A percentile compares a stretch with the other conserved stretches of the same genome.
Conservation (phyloP, 2,113 vertebrate species). For the Benitochromis conjunctus region DNA sequence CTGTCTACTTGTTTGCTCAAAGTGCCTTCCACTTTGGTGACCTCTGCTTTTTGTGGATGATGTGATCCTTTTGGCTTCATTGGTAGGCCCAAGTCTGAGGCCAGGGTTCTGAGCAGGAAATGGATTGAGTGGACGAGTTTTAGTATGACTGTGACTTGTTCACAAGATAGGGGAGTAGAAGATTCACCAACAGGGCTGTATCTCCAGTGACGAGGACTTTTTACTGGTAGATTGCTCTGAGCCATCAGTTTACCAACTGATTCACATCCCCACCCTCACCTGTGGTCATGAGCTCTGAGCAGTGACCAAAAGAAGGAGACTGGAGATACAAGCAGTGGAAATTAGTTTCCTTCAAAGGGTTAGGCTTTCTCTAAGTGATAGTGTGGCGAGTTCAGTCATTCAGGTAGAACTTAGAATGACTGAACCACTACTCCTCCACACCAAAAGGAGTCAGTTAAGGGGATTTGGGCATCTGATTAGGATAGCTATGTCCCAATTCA, state of each 20-base stretch:
- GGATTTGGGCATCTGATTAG: background rate
- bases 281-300: background rate
- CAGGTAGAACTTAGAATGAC: background rate
- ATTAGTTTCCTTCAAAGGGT: background rate
- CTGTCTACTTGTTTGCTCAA: background rate
- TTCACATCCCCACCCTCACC: background rate
- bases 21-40: background rate
- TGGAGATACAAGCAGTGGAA: background rate
- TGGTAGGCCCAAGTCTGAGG: background rate
- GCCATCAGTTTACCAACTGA: background rate
- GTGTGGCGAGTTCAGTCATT: fast-evolving
- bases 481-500: no score
- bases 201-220: background rate
- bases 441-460: background rate
- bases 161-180: background rate
- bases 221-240: background rate
- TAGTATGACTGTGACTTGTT: background rate
- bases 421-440: background rate
- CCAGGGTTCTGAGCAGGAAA: background rate
- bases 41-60: background rate
- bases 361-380: background rate
- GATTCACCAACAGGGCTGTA: background rate
- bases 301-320: background rate
- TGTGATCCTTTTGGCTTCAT: background rate
- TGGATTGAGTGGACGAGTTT: background rate